Evolutionary conservation across 2,797 vertebrate species (phyloP), one percentile per base, ranked within the genome.

Genomic region (Neomorphus geoffroyi): DNA sequence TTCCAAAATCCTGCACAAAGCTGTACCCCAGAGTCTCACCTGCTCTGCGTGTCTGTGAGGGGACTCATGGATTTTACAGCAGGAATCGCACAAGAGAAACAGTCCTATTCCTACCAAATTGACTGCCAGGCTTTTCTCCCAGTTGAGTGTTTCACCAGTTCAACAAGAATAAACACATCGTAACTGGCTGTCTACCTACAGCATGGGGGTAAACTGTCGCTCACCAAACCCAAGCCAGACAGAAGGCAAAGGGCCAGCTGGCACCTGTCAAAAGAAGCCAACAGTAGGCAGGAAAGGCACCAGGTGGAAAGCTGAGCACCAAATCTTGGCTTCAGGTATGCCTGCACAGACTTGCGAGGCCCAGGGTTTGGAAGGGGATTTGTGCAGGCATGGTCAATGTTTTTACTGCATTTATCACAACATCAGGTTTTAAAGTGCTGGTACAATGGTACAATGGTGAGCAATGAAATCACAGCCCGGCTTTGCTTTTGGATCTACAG

Each of bases 401-500:
- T 87, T 85, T 23, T 48, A 54, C 60, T 37, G 30, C 67, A 67
- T 82, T 84, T 89, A 85, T 64, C 35, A 6, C 58, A 88, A 83
- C 58, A 88, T 48, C 46, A 72, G 53, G 56, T 92, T 90, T 92
- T 73, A 92, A 90, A 94, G 70, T 1, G 0, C 45, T 69, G 83
- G 83, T 87, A 72, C 53, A n/a, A 53, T 1, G 11, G 54, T 50
- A 30, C 70, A 66, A 77, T 50, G 85, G 75, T 60, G 53, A 92
- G 73, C 62, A 88, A 58, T 78, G 83, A 94, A 93, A 93, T 82
- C 78, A 88, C 74, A 94, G 37, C 33, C 87, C 3, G 2, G 70
- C 69, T 84, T 67, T 90, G 35, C 86, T 81, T 91, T 92, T 73
- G 66, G 45, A 85, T 67, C 77, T 79, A 66, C 70, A 90, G 83